Percentiles rank a stretch among this genome's conserved stretches.
Conservation (phyloP, 2,888 invertebrate species). For the Hetaerina titia region DNA sequence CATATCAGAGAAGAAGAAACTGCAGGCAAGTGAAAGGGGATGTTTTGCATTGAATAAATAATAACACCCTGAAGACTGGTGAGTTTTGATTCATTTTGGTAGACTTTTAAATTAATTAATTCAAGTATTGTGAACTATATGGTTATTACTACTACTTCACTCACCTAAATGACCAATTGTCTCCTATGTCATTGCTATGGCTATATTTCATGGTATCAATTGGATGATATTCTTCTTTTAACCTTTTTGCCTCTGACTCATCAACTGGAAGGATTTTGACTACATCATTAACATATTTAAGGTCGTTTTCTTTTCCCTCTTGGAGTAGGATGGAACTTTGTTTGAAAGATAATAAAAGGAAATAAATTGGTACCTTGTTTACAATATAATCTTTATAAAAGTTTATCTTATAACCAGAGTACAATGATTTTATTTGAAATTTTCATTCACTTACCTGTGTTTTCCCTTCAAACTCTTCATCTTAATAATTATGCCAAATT, state of each 20-base stretch:
- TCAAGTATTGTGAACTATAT: not conserved
- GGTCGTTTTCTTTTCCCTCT: not conserved
- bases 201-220: not conserved
- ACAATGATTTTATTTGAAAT: not conserved
- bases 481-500: slow-evolving; percentile 16
- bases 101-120: not conserved
- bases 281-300: not conserved
- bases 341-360: not conserved
- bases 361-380: not conserved
- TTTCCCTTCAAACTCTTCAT: not conserved
- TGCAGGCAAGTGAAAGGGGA: no score
- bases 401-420: no score
- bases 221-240: not conserved
- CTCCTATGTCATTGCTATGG: not conserved
- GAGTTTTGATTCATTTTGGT: not conserved
- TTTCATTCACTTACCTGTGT: not conserved
- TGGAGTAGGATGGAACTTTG: not conserved
- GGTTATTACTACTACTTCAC: not conserved
- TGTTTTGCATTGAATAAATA: not conserved
- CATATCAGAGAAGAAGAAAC: no score
- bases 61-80: not conserved
- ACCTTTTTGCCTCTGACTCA: not conserved
- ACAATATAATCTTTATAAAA: no score
- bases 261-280: not conserved
- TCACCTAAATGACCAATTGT: slow-evolving; percentile 25